Percentiles rank a stretch among this genome's conserved stretches.
phyloP scores from a whole-genome alignment of 2,888 invertebrate species.

The Caenorhabditis japonica region DNA sequence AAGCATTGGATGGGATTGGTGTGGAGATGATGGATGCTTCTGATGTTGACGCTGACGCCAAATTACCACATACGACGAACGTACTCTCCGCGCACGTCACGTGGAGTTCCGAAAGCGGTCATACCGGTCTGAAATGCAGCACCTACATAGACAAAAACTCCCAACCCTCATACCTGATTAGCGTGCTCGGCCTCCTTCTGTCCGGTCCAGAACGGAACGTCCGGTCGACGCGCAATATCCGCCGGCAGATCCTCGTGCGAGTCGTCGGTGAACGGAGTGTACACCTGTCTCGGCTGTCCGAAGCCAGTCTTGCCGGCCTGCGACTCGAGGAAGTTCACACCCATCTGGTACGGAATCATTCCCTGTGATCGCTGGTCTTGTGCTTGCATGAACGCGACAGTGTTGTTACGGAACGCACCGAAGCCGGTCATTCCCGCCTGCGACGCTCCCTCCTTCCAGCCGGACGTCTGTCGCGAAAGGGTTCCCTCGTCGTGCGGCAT shows the following conservation, averaged over 20 bases:
- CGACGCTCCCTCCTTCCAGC: conserved; percentile 77
- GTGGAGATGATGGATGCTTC: conserved; percentile 30
- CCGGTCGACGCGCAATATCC: conserved; percentile 75
- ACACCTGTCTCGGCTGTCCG: conserved; percentile 79
- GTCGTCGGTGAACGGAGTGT: conserved; percentile 77
- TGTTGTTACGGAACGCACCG: conserved; percentile 77
- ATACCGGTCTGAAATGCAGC: conserved; percentile 72
- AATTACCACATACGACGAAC: conserved; percentile 72
- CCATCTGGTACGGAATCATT: conserved; percentile 80
- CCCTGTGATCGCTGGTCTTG: conserved; percentile 77
- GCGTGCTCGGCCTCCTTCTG: conserved; percentile 75
- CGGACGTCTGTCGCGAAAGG: conserved; percentile 75
- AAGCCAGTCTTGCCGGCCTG: conserved; percentile 81
- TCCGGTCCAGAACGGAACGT: conserved; percentile 77
- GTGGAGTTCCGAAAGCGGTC: conserved; percentile 77
- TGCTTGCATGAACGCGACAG: conserved; percentile 64
- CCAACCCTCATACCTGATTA: conserved; percentile 74
- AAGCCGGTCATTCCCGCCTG: conserved; percentile 77
- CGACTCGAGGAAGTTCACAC: conserved; percentile 80
- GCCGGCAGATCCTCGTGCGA: conserved; percentile 76
- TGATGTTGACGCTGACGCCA: conserved; percentile 12
- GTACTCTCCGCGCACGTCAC: conserved; percentile 76
- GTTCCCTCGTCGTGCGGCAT: conserved; percentile 77
- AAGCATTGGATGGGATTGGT: conserved; percentile 1
- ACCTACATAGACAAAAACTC: neutral